phyloP scores from a whole-genome alignment of 2,888 invertebrate genomes.

The Drosophila ustulata region DNA sequence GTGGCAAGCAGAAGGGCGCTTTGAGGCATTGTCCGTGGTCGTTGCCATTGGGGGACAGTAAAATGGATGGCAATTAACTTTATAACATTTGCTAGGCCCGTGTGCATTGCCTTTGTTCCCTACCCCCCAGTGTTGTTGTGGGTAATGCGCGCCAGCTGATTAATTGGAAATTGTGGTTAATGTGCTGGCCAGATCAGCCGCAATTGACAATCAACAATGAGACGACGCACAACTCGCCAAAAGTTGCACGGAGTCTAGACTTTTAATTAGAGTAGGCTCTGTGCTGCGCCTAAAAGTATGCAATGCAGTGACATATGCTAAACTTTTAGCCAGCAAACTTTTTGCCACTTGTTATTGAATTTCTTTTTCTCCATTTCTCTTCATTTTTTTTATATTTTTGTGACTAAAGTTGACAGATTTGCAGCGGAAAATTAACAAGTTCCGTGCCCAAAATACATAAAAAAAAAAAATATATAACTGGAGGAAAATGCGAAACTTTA shows the following conservation, averaged over 20 bases:
- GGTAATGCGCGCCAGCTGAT: slow-evolving; percentile 72
- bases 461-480: slow-evolving; percentile 19
- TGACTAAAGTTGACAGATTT: slow-evolving; percentile 75
- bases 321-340: slow-evolving; percentile 58
- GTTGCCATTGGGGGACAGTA: slow-evolving; percentile 30
- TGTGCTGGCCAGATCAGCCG: slow-evolving; percentile 54
- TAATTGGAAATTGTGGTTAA: slow-evolving; percentile 80
- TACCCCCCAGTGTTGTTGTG: neutral
- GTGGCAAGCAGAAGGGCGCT: slow-evolving; percentile 5
- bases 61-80: slow-evolving; percentile 77
- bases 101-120: slow-evolving; percentile 52
- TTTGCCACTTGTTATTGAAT: slow-evolving; percentile 64
- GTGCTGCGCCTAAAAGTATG: slow-evolving; percentile 46
- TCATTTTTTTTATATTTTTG: neutral
- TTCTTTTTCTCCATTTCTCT: slow-evolving; percentile 18
- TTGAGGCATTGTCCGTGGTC: slow-evolving; percentile 21
- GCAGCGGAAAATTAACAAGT: slow-evolving; percentile 81
- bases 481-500: slow-evolving; percentile 58
- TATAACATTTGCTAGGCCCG: slow-evolving; percentile 73
- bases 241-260: slow-evolving; percentile 62
- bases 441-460: slow-evolving; percentile 36
- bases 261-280: slow-evolving; percentile 69
- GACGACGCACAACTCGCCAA: slow-evolving; percentile 10
- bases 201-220: slow-evolving; percentile 50
- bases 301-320: slow-evolving; percentile 49